A percentile compares a stretch with the other conserved stretches of the same genome.
These are phyloP conservation scores for Chorisops tibialis DNA, from an alignment of 2,888 invertebrate genomes.

Conservation along the genomic window DNA sequence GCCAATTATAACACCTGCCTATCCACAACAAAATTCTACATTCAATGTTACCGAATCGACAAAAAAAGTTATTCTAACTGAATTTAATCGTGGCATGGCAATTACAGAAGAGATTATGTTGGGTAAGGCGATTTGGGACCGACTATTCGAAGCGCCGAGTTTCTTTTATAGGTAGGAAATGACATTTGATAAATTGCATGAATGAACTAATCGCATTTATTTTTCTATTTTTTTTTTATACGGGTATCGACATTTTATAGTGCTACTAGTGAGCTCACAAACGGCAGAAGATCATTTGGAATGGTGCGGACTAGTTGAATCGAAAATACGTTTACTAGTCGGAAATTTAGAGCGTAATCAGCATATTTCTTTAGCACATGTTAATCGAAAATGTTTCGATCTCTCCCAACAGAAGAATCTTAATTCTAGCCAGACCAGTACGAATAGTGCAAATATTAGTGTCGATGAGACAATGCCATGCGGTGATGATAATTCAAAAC, in stretches of 20 bases:
- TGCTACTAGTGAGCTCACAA: conserved; percentile 78
- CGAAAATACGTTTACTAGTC: conserved; percentile 89
- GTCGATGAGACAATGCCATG: conserved; percentile 24
- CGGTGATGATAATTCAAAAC: conserved; percentile 37
- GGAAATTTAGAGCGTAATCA: conserved; percentile 86
- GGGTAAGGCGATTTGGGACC: conserved; percentile 84
- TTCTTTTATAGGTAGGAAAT: conserved; percentile 70
- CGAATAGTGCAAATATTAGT: background rate
- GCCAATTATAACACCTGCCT: conserved; percentile 99
- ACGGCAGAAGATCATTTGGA: conserved; percentile 84
- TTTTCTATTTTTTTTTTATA: conserved; percentile 50
- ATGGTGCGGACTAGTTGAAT: conserved; percentile 96
- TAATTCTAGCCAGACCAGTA: background rate
- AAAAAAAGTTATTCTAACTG: conserved; percentile 86
- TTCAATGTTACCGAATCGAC: conserved; percentile 96
- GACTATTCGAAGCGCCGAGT: conserved; percentile 89
- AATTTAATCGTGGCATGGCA: conserved; percentile 73
- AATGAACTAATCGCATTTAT: background rate
- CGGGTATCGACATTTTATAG: conserved; percentile 92
- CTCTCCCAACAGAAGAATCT: conserved; percentile 49
- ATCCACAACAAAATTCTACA: conserved; percentile 99
- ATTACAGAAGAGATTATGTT: conserved; percentile 84
- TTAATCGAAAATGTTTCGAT: conserved; percentile 86
- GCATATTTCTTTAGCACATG: conserved; percentile 88
- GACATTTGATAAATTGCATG: too few relatives aligned